These are phyloP conservation scores for Synanthedon formicaeformis DNA, from an alignment of 2,888 invertebrate species.

Conservation along the genomic window DNA sequence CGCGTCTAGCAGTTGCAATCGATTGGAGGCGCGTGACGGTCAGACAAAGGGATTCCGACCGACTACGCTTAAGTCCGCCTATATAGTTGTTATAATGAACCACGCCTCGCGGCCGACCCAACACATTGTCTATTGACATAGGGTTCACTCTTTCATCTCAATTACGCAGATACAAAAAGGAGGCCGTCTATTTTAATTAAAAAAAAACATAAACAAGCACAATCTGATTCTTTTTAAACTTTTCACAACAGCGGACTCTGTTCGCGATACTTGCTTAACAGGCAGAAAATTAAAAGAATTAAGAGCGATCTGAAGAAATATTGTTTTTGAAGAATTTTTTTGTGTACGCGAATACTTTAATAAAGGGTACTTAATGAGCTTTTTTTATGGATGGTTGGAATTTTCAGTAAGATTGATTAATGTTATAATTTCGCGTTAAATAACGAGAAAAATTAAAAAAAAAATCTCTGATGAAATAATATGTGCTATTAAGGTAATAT, in stretches of 20 bases:
- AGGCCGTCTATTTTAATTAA: not conserved
- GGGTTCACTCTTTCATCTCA: slow-evolving; percentile 20
- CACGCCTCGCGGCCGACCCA: slow-evolving; percentile 23
- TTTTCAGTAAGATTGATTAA: no score
- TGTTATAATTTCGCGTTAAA: no score
- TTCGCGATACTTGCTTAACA: slow-evolving; percentile 42
- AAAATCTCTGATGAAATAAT: no score
- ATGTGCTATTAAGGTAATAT: no score
- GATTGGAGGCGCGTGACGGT: slow-evolving; percentile 36
- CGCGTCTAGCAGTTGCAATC: slow-evolving; percentile 28
- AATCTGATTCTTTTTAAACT: slow-evolving; percentile 23
- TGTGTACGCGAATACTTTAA: slow-evolving; percentile 26
- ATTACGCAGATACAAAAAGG: slow-evolving; percentile 22
- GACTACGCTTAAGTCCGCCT: slow-evolving; percentile 6
- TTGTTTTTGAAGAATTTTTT: slow-evolving; percentile 31
- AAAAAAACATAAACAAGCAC: no score
- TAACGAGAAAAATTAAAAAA: no score
- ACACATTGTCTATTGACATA: slow-evolving; percentile 28
- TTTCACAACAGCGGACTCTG: slow-evolving; percentile 38
- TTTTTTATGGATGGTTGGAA: not conserved
- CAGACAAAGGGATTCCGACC: slow-evolving; percentile 43
- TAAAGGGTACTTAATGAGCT: not conserved
- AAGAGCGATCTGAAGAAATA: slow-evolving; percentile 30
- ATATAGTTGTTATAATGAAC: slow-evolving; percentile 33
- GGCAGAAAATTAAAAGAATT: slow-evolving; percentile 53